These are phyloP conservation scores for Lasioglossum baleicum DNA, from an alignment of 1,140 invertebrate genomes.

Conservation along the genomic window DNA sequence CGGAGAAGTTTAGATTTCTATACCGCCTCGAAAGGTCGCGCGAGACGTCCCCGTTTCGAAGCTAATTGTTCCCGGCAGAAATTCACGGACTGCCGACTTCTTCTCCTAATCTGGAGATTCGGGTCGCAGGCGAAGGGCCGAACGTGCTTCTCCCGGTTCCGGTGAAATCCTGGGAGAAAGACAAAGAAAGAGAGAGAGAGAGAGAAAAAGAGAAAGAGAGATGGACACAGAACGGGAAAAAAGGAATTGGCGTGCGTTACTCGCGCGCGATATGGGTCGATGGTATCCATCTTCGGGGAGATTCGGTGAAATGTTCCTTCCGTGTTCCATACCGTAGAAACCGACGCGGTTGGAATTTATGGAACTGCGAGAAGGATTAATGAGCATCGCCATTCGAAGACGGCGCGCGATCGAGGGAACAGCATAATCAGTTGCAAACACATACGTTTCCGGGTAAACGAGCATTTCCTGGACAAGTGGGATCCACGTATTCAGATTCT, in stretches of 20 bases:
- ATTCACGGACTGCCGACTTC: slow-evolving; percentile 18
- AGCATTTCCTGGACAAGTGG: background rate
- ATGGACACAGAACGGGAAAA: background rate
- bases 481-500: background rate
- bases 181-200: no score
- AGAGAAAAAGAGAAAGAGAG: no score
- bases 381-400: background rate
- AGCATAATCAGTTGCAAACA: background rate
- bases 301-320: slow-evolving; percentile 4
- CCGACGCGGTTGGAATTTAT: background rate
- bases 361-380: slow-evolving; percentile 25
- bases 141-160: slow-evolving; percentile 2
- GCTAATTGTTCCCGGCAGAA: slow-evolving; percentile 9
- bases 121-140: slow-evolving; percentile 6
- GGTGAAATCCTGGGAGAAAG: slow-evolving; percentile 26
- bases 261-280: slow-evolving; percentile 8
- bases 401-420: background rate
- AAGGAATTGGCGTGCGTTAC: background rate
- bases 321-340: background rate
- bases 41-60: background rate
- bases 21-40: background rate
- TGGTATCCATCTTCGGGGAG: slow-evolving; percentile 12
- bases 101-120: slow-evolving; percentile 27
- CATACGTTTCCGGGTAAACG: background rate
- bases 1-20: background rate